Conservation (phyloP, 2,888 invertebrate genomes). For the Diplolepis rosae region DNA sequence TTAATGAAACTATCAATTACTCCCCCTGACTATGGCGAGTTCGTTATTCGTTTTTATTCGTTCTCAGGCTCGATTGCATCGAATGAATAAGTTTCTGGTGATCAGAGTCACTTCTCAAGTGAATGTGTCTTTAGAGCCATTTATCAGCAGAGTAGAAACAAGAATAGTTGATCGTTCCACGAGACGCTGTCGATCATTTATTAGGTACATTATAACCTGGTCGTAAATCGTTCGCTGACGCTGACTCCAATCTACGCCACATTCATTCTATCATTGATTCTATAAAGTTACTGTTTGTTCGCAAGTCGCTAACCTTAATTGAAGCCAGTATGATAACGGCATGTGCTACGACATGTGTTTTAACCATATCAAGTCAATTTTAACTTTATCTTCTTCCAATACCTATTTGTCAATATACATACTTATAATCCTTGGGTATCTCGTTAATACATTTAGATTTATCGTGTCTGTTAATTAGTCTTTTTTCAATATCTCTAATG, state of each 20-base stretch:
- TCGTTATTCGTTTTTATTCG: slow-evolving; percentile 28
- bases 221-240: slow-evolving; percentile 16
- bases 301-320: not conserved
- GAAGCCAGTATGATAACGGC: not conserved
- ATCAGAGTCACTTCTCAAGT: slow-evolving; percentile 22
- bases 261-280: slow-evolving; percentile 15
- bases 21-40: not conserved
- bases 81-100: slow-evolving; percentile 7
- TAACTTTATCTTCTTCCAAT: not conserved
- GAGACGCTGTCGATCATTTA: slow-evolving; percentile 30
- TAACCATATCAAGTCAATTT: not conserved
- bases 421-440: not conserved
- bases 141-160: slow-evolving; percentile 17
- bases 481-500: not conserved
- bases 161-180: slow-evolving; percentile 29
- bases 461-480: not conserved
- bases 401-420: not conserved
- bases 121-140: not conserved
- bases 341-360: not conserved
- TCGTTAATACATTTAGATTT: too few relatives aligned
- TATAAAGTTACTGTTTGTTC: slow-evolving; percentile 3
- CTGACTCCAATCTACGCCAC: not conserved
- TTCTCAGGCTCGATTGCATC: not conserved
- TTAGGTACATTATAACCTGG: not conserved
- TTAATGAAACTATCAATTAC: slow-evolving; percentile 61